Evolutionary conservation across 2,113 vertebrate species (phyloP).

Genomic region (Nothobranchius kuhntae): DNA sequence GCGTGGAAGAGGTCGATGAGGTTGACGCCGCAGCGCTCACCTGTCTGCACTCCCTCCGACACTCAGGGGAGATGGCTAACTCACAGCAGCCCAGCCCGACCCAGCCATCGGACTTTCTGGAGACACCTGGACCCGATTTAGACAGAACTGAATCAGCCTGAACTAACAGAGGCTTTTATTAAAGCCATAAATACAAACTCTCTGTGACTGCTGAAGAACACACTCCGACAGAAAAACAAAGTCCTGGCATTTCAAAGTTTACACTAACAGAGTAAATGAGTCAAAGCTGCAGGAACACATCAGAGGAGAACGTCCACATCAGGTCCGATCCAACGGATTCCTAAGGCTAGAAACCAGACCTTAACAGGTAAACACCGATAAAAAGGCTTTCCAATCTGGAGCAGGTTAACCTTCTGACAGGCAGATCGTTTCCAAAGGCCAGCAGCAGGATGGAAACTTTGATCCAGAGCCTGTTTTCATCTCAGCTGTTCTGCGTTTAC

Average conservation of each 20-base stretch:
- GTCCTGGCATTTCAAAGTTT: background rate
- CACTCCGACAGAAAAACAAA: background rate
- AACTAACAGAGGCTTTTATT: no score
- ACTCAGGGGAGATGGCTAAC: slow-evolving; percentile 91
- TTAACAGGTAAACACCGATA: slow-evolving; percentile 12
- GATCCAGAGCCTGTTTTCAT: slow-evolving; percentile 13
- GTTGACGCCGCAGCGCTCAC: slow-evolving; percentile 67
- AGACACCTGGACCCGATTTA: slow-evolving; percentile 79
- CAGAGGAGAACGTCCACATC: no score
- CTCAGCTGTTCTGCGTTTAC: slow-evolving; percentile 8
- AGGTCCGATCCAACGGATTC: slow-evolving; percentile 9
- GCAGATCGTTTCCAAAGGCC: background rate
- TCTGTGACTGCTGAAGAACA: no score
- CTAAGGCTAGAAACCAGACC: background rate
- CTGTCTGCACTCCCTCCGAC: slow-evolving; percentile 93
- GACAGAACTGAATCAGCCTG: no score
- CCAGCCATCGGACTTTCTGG: slow-evolving; percentile 95
- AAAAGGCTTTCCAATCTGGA: slow-evolving; percentile 32
- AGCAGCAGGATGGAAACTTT: slow-evolving; percentile 12
- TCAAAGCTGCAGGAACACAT: background rate
- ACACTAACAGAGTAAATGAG: slow-evolving; percentile 16
- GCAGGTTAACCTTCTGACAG: slow-evolving; percentile 25
- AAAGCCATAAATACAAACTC: no score
- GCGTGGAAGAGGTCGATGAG: no score
- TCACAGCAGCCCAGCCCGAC: slow-evolving; percentile 98